Conservation (phyloP, 2,888 invertebrate genomes). For the Machimus atricapillus region DNA sequence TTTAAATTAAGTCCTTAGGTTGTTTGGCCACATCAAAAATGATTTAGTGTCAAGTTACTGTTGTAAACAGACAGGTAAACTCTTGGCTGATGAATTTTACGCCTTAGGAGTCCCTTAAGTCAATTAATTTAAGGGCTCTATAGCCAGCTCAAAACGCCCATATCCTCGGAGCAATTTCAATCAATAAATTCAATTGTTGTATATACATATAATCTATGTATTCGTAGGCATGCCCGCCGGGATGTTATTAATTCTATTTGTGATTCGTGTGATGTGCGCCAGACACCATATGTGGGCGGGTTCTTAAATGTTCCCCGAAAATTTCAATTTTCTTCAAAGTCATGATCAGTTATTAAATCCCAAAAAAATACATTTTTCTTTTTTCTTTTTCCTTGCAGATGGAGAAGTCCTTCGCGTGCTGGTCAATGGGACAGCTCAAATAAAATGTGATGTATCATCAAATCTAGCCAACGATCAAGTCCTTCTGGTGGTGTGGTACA, state of each 20-base stretch:
- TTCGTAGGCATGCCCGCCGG: neutral
- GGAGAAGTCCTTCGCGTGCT: conserved; percentile 64
- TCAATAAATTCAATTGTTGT: neutral
- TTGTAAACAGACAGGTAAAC: neutral
- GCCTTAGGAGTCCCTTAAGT: neutral
- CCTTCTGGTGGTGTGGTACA: conserved; percentile 89
- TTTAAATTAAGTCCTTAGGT: neutral
- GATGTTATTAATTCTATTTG: neutral
- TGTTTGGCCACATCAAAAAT: neutral
- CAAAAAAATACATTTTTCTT: neutral
- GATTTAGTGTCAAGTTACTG: neutral
- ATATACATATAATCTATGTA: neutral
- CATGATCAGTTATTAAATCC: neutral
- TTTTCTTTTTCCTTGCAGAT: conserved; percentile 54
- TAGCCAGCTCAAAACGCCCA: neutral
- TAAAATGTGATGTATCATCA: conserved; percentile 86
- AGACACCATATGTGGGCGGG: neutral
- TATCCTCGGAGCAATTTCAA: neutral
- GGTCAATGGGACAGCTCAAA: conserved; percentile 78
- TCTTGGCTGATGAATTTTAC: neutral
- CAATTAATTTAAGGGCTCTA: neutral
- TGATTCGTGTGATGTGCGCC: neutral
- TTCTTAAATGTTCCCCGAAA: neutral
- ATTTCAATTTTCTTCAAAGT: neutral
- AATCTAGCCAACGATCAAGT: conserved; percentile 80